A percentile compares a stretch with the other conserved stretches of the same genome.
Conservation (phyloP, 1,140 invertebrate genomes). For the Notospermus geniculatus region DNA sequence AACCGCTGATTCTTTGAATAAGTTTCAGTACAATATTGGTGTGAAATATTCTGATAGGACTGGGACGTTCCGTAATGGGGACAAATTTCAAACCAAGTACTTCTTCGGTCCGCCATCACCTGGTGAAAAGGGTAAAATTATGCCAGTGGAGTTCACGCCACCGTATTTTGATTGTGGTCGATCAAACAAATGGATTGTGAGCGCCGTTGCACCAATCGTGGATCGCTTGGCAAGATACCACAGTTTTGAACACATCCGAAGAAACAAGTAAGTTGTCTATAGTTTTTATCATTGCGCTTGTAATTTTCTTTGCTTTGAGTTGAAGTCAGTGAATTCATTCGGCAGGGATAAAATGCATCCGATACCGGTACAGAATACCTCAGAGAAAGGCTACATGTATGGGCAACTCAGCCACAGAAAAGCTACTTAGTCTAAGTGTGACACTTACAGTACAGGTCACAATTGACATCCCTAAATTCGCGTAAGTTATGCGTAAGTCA, state of each 20-base stretch:
- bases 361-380: too few relatives aligned
- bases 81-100: slow-evolving; percentile 33
- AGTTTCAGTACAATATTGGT: slow-evolving; percentile 74
- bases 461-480: too few relatives aligned
- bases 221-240: slow-evolving; percentile 95
- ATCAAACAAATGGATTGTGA: slow-evolving; percentile 93
- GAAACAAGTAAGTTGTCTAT: slow-evolving; percentile 74
- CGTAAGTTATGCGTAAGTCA: too few relatives aligned
- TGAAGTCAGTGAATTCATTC: too few relatives aligned
- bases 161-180: slow-evolving; percentile 96
- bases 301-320: too few relatives aligned
- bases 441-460: too few relatives aligned
- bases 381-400: too few relatives aligned
- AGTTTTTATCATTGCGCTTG: too few relatives aligned
- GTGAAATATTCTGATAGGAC: slow-evolving; percentile 92
- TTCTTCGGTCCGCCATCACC: slow-evolving; percentile 57
- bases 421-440: too few relatives aligned
- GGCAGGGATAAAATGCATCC: too few relatives aligned
- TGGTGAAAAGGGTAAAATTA: slow-evolving; percentile 59
- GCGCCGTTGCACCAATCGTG: slow-evolving; percentile 87
- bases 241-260: slow-evolving; percentile 90
- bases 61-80: slow-evolving; percentile 52
- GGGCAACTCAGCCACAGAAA: too few relatives aligned
- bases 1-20: slow-evolving; percentile 78
- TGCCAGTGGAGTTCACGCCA: slow-evolving; percentile 87